Base-by-base conservation (phyloP, 2,888 invertebrate species). In the Muschampia staudingeri region DNA sequence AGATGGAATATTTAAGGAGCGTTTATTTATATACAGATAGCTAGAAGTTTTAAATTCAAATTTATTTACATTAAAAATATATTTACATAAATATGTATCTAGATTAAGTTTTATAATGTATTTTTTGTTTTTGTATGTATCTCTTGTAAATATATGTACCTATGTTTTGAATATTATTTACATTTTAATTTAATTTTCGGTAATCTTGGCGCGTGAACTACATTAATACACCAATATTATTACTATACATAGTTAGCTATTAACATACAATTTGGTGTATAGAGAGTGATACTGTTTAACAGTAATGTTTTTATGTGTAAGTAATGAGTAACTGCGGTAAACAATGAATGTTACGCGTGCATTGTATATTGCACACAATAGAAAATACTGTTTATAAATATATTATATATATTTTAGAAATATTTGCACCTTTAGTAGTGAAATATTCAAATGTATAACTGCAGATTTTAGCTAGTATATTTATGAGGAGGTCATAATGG, bases 401-500 rank as follows among this genome's bases (percentile, higher is more conserved):
- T 92, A 91, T 92, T 67, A 67, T 91, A 90, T 95, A 95, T 97
- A 96, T 97, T 97, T 97, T 96, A 96, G 96, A 95, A 93, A 94
- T 97, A 97, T 97, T 96, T 97, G 96, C 96, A 97, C 96, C 95
- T 93, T 95, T 94, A 93, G 96, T 96, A 96, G 96, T 94, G 94
- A 91, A 94, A 94, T 95, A 94, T 94, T 93, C 92, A 92, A 93
- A 93, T 94, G 94, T 96, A 94, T 95, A 95, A 94, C 94, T 93
- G 96, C 96, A 95, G 95, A 94, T 92, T 92, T 94, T 95, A 95
- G 94, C 92, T 95, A 96, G 93, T 93, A 91, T 94, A 93, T 93
- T 92, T 90, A 92, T 90, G 89, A 89, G 85, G 90, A 25, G 90
- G 89, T 73, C 67, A 79, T 91, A 92, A 92, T 30, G 11, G 4